Conservation (phyloP, 2,113 vertebrate species). For the Podarcis cretensis region DNA sequence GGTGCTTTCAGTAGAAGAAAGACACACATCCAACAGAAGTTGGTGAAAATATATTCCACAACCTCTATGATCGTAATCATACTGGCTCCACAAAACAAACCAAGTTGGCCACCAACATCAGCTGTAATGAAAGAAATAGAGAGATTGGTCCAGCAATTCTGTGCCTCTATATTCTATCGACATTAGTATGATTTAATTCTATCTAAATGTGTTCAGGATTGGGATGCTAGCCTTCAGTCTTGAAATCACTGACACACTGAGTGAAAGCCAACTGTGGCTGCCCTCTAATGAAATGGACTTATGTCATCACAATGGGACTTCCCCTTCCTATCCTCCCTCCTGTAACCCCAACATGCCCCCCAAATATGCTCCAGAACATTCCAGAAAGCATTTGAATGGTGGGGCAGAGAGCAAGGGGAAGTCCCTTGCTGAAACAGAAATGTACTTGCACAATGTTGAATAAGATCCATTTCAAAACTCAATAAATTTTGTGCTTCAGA, state of each 20-base stretch:
- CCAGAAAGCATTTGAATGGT: no score
- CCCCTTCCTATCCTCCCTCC: background rate
- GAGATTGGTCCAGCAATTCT: constrained; percentile 22
- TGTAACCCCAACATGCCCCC: background rate
- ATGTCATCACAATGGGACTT: background rate
- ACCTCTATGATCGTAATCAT: constrained; percentile 81
- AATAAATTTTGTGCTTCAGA: background rate
- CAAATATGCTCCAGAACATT: background rate
- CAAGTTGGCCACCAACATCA: constrained; percentile 79
- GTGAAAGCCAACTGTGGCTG: background rate
- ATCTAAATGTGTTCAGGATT: background rate
- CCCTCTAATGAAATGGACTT: background rate
- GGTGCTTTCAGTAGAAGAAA: constrained; percentile 79
- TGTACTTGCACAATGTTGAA: no score
- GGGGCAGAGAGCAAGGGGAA: background rate
- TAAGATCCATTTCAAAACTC: no score
- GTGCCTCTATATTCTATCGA: background rate
- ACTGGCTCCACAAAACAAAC: constrained; percentile 82
- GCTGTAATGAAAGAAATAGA: constrained; percentile 70
- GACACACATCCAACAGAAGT: constrained; percentile 79
- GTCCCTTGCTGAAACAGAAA: background rate
- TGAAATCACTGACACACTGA: background rate
- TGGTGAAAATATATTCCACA: constrained; percentile 77
- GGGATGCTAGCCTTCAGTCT: background rate
- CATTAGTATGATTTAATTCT: background rate